Evolutionary conservation across 2,113 vertebrate species (phyloP), one percentile per base, ranked within the genome.

Genomic region (Leuciscus idus): DNA sequence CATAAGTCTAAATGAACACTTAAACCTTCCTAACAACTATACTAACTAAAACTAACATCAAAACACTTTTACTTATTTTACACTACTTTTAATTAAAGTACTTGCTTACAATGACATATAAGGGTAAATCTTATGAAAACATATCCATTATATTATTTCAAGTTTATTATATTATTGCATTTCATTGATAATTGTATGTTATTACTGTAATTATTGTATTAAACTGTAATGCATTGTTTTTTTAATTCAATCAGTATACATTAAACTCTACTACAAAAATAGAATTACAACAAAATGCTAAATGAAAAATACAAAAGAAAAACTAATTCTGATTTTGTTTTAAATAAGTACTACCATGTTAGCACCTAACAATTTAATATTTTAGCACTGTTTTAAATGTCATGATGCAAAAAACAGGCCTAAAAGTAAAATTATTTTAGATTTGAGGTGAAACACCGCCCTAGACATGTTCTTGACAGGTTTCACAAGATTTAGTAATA

Each of bases 21-120:
- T 74, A 73, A 74, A 46, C 39, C 9, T 11, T 72, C 19, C 33
- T 33, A 33, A 68, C 64, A 23, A 6, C 52, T 57, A n/a, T 43
- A n/a, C 77, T 61, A 80, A 80, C 33, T 43, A 80, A 57, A 26
- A 66, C 61, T 81, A 81, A 66, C 23, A 48, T 28, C n/a, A 15
- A 75, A 50, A 28, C 23, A 82, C 26, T 19, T 46, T 48, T 28
- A 46, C 61, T 50, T 36, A 15, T 52, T 52, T 52, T 52, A 52
- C 4, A 52, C 43, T 43, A 43, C 7, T 43, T 43, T 43, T 43
- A 52, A 17, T 30, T 2, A 68, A 6, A 64, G 46, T 81, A n/a
- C 57, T 81, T 9, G 2, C 59, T 81, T 4, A 61, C 19, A 26
- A 28, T 62, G 39, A 43, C 23, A 36, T 76, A 10, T 10, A 55